Evolutionary conservation across 2,797 vertebrate genomes (phyloP).

Genomic region (Mionectes olivaceus): DNA sequence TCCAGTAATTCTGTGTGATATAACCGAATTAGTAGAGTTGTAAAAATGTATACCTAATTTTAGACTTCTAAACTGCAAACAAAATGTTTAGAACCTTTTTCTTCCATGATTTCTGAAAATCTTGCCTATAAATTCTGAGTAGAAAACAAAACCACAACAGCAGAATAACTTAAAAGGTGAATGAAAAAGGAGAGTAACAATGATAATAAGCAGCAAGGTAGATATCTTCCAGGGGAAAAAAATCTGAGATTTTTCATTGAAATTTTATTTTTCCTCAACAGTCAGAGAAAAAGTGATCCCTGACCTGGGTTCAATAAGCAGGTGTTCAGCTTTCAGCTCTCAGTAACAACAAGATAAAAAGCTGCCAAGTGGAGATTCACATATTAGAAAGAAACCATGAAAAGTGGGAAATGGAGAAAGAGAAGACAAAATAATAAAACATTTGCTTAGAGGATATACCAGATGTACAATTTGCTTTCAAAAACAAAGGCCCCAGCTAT

Average conservation of each 20-base stretch:
- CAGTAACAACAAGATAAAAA: background rate
- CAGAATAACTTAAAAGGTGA: background rate
- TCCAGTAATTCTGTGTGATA: background rate
- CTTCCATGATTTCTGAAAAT: background rate
- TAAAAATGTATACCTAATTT: background rate
- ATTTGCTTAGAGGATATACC: background rate
- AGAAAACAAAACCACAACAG: background rate
- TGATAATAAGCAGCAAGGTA: background rate
- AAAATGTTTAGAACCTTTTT: background rate
- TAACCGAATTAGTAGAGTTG: background rate
- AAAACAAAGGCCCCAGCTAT: background rate
- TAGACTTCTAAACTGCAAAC: background rate
- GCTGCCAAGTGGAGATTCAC: background rate
- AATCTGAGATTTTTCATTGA: background rate
- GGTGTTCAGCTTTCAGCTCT: background rate
- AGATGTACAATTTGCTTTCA: background rate
- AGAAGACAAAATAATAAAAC: background rate
- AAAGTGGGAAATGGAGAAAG: background rate
- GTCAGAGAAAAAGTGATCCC: background rate
- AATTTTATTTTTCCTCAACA: background rate
- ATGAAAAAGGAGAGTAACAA: background rate
- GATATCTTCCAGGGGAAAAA: background rate
- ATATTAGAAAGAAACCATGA: background rate
- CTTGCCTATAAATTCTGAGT: background rate
- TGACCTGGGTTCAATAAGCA: background rate